Evolutionary conservation across 2,797 vertebrate genomes (phyloP), one percentile per base, ranked within the genome.

Genomic region (Aratinga solstitialis): DNA sequence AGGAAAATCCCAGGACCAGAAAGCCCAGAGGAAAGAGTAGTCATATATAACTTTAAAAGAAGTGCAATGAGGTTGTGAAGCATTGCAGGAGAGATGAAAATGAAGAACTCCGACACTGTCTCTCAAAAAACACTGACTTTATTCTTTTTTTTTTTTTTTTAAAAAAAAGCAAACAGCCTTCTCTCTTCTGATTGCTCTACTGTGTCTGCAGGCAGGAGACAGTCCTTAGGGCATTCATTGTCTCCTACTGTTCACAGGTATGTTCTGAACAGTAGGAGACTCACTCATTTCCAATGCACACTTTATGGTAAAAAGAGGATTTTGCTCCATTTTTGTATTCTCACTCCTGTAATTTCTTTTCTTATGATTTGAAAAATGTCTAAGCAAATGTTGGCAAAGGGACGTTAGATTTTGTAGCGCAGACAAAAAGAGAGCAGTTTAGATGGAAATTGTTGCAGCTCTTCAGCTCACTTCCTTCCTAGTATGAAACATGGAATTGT

Each of bases 241-340:
- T 96, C 79, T 94, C 91, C 94, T 89, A 88, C 94, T 93, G 90
- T 94, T 97, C 90, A 92, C 79, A 88, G 63, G 29, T 85, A 74
- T 42, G 69, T 80, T 87, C 77, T 47, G 84, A 97, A 94, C 95
- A 95, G 96, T 94, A 42, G 95, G 96, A 92, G 94, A 74, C 40
- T 90, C 42, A 38, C 71, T 93, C 80, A 83, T 93, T 92, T 91
- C 76, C 73, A 69, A 78, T 84, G 59, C 84, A 63, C 34, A 69
- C 91, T 97, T 96, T 85, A 86, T 72, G 77, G 43, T 83, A 78
- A 93, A 97, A 97, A 59, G 67, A 65, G 32, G 40, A 95, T 93
- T 95, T 93, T 87, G 20, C 89, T 96, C 65, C 78, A 89, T 93
- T 97, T 97, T 91, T 95, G 82, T 81, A 91, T 95, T 96, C 91